Evolutionary conservation across 2,113 vertebrate genomes (phyloP).

Genomic region (Orycteropus afer): DNA sequence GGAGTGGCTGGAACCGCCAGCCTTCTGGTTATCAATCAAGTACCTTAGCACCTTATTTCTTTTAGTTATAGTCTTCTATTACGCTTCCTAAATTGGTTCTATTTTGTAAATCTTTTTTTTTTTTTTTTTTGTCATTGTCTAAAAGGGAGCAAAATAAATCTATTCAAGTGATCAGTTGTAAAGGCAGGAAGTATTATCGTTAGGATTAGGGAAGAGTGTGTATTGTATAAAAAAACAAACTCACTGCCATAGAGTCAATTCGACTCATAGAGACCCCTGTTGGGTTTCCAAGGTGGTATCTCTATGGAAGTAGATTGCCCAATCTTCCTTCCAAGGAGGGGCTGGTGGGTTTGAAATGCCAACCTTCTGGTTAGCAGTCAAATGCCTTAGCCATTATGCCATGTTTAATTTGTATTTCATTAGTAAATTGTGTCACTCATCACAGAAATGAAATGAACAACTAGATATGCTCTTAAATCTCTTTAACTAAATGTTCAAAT

Average conservation of each 20-base stretch:
- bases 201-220: neutral
- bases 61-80: neutral
- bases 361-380: too few relatives aligned
- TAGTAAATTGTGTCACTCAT: neutral
- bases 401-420: constrained; percentile 15
- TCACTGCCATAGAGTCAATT: too few relatives aligned
- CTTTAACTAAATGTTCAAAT: constrained; percentile 19
- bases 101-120: neutral
- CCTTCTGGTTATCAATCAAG: too few relatives aligned
- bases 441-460: constrained; percentile 10
- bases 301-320: too few relatives aligned
- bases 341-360: too few relatives aligned
- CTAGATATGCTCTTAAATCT: constrained; percentile 11
- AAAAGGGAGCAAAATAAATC: neutral
- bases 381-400: too few relatives aligned
- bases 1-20: too few relatives aligned
- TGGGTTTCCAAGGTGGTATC: too few relatives aligned
- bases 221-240: too few relatives aligned
- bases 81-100: neutral
- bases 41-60: constrained; percentile 10
- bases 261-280: too few relatives aligned
- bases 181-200: neutral
- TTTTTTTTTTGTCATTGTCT: neutral
- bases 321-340: too few relatives aligned
- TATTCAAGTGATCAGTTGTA: neutral